Evolutionary conservation across 2,888 invertebrate species (phyloP).

Genomic region (Noctua janthe): DNA sequence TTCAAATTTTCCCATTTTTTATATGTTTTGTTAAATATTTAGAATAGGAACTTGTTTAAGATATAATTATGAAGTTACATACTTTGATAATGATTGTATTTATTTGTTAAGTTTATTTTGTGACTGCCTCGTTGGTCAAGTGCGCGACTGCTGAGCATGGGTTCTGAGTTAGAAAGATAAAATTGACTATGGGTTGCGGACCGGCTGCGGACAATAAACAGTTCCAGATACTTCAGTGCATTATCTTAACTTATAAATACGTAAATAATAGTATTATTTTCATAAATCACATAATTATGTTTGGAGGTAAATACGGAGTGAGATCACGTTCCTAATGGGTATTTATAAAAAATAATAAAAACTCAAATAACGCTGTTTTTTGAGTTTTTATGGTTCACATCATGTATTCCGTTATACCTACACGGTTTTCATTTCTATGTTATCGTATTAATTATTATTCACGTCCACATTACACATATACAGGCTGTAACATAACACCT

Average conservation of each 20-base stretch:
- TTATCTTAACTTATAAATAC: not conserved
- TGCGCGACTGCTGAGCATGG: not conserved
- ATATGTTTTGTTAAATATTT: not conserved
- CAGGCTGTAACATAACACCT: too few relatives aligned
- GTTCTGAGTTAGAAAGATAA: not conserved
- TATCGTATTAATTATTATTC: not conserved
- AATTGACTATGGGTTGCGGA: not conserved
- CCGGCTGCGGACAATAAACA: not conserved
- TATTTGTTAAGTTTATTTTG: not conserved
- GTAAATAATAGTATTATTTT: not conserved
- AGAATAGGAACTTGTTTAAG: not conserved
- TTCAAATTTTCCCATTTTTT: constrained; percentile 27
- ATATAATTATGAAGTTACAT: not conserved
- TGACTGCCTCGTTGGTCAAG: not conserved
- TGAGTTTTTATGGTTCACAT: not conserved
- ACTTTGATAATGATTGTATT: not conserved
- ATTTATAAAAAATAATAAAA: too few relatives aligned
- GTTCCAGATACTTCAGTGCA: not conserved
- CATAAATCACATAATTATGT: not conserved
- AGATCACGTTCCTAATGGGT: not conserved
- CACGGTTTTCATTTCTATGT: not conserved
- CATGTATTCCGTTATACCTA: too few relatives aligned
- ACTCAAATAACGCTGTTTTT: not conserved
- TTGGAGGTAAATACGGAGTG: not conserved
- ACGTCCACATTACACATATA: not conserved